Conservation (phyloP, 37 sponge, comb jelly and placozoan genomes). For the Aplysina aerophoba region DNA sequence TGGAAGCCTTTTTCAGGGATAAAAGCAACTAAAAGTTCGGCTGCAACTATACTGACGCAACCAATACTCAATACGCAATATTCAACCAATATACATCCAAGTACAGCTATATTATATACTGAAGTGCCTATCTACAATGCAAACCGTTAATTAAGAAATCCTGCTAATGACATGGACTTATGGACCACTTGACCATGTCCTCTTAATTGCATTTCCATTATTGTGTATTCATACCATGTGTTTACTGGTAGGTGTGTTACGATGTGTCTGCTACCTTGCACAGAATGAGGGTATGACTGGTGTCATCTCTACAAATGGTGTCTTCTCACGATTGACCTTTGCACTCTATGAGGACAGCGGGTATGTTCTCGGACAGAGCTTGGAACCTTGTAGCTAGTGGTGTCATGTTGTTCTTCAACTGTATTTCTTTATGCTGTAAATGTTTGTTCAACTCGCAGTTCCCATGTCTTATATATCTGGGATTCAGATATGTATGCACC, state of each 20-base stretch:
- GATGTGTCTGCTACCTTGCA: background rate
- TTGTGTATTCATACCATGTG: too few species aligned
- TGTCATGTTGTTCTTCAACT: background rate
- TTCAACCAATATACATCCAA: too few species aligned
- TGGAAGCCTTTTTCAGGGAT: too few species aligned
- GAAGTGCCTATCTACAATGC: too few species aligned
- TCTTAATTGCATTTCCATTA: background rate
- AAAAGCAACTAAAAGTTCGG: too few species aligned
- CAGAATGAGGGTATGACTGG: conserved; percentile 89
- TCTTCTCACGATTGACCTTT: conserved; percentile 65
- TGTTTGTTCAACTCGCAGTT: background rate
- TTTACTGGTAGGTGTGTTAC: background rate
- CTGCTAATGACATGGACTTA: background rate
- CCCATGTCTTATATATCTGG: too few species aligned
- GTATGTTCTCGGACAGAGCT: conserved; percentile 10
- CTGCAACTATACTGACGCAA: too few species aligned
- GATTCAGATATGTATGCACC: too few species aligned
- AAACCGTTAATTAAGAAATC: background rate
- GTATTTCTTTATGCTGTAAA: background rate
- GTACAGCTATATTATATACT: too few species aligned
- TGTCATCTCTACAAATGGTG: conserved; percentile 56
- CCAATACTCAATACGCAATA: too few species aligned
- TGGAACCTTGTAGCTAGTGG: background rate
- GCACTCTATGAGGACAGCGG: conserved; percentile 78
- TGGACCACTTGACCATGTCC: background rate